phyloP scores from a whole-genome alignment of 1,140 invertebrate genomes.

The Phymastichus coffea region DNA sequence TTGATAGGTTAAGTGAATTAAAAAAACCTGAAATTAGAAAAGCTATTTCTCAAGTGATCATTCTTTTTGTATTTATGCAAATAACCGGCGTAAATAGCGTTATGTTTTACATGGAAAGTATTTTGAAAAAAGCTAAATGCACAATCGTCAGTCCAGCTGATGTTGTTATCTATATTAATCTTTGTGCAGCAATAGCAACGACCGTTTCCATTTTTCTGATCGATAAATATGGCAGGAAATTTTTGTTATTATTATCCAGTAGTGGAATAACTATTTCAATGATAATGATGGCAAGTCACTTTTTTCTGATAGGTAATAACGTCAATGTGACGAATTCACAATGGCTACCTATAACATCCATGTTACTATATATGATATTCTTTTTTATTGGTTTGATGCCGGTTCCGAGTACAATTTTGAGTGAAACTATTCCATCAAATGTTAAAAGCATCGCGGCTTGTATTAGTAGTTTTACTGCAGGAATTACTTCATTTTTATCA shows the following conservation, averaged over 20 bases:
- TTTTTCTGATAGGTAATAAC: constrained; percentile 58
- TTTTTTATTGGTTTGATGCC: constrained; percentile 63
- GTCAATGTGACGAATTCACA: constrained; percentile 45
- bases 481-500: constrained; percentile 69
- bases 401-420: constrained; percentile 69
- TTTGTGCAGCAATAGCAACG: constrained; percentile 59
- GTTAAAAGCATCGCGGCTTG: constrained; percentile 68
- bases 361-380: constrained; percentile 25
- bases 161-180: constrained; percentile 66
- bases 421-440: constrained; percentile 71
- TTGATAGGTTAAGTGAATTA: constrained; percentile 1
- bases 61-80: constrained; percentile 73
- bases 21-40: constrained; percentile 45
- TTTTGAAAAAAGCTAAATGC: constrained; percentile 50
- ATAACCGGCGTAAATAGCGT: constrained; percentile 73
- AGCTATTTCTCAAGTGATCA: constrained; percentile 63
- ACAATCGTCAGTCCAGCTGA: constrained; percentile 48
- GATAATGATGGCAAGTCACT: constrained; percentile 62
- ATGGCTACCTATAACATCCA: constrained; percentile 28
- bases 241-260: constrained; percentile 63
- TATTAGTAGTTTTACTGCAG: constrained; percentile 69
- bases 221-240: constrained; percentile 70
- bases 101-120: constrained; percentile 59
- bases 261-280: constrained; percentile 57
- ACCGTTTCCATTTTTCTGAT: constrained; percentile 62